These are phyloP conservation scores for Acanthornis magna DNA, from an alignment of 2,797 vertebrate species.

Conservation along the genomic window DNA sequence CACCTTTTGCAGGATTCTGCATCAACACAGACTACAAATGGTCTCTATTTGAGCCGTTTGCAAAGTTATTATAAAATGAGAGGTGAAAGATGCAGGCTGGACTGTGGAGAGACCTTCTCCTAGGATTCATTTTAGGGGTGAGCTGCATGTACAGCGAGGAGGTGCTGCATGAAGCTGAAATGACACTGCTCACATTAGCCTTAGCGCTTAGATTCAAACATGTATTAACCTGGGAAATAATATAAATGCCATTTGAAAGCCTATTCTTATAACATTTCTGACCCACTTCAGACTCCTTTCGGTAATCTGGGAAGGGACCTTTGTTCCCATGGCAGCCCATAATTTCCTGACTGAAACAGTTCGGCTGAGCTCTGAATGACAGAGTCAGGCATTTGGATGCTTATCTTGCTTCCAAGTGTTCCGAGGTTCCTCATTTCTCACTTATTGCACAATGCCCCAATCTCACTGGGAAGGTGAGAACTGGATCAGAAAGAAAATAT, in stretches of 20 bases:
- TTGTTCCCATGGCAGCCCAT: conserved; percentile 61
- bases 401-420: conserved; percentile 61
- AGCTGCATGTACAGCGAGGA: neutral
- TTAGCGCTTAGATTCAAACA: neutral
- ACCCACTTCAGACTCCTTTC: conserved; percentile 52
- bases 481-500: conserved; percentile 78
- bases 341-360: conserved; percentile 50
- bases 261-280: conserved; percentile 51
- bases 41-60: neutral
- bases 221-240: conserved; percentile 46
- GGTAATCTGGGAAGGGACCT: conserved; percentile 63
- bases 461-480: conserved; percentile 76
- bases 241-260: conserved; percentile 44
- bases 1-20: neutral
- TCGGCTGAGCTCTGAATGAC: conserved; percentile 35
- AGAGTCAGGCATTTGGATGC: conserved; percentile 44
- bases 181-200: neutral
- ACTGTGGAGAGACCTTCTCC: neutral
- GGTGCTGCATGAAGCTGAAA: neutral
- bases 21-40: neutral
- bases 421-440: conserved; percentile 57
- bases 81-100: neutral
- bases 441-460: conserved; percentile 69
- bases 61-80: neutral
- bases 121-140: neutral